phyloP scores from a whole-genome alignment of 2,113 vertebrate species.

The Furnarius figulus region DNA sequence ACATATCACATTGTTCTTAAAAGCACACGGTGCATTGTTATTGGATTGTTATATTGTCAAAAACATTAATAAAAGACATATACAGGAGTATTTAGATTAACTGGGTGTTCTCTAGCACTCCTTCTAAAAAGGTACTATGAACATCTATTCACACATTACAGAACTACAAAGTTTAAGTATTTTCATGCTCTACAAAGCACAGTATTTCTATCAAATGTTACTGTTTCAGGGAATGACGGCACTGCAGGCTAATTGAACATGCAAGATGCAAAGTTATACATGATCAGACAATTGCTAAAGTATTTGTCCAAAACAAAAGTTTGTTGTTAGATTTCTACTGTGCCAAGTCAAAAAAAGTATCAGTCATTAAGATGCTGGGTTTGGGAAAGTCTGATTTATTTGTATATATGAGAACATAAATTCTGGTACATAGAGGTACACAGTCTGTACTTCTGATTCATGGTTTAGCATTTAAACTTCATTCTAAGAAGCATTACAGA shows the following conservation, averaged over 20 bases:
- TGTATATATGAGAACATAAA: neutral
- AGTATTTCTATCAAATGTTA: neutral
- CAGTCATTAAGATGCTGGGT: neutral
- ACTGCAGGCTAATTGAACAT: neutral
- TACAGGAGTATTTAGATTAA: neutral
- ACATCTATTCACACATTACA: neutral
- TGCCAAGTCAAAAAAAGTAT: neutral
- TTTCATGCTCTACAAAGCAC: neutral
- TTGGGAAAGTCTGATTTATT: neutral
- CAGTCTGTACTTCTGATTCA: neutral
- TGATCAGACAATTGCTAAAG: no score
- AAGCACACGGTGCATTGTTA: neutral
- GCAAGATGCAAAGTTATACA: neutral
- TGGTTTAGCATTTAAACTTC: neutral
- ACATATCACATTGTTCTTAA: rapidly evolving
- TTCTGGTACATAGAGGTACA: neutral
- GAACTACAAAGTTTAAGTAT: neutral
- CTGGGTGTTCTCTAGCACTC: neutral
- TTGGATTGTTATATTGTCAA: neutral
- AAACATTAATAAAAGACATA: neutral
- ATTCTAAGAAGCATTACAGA: neutral
- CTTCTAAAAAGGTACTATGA: neutral
- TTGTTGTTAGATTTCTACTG: neutral
- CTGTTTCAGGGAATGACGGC: neutral
- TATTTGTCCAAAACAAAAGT: neutral